Conservation (phyloP, 2,888 invertebrate genomes). For the Atrina japonica region DNA sequence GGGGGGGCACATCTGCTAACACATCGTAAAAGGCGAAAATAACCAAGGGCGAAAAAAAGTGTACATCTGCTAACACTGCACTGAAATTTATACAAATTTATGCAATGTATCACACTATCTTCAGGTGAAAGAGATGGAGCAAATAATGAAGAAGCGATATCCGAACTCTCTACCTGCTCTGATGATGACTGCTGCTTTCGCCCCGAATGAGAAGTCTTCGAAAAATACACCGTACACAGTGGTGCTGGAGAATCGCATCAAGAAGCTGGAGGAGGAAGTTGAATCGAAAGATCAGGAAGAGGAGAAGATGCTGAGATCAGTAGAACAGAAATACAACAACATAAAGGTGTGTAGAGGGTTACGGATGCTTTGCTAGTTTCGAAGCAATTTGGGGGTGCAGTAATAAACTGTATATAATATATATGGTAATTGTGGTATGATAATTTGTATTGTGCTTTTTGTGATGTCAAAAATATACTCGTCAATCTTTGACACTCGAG, state of each 20-base stretch:
- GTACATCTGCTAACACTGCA: too few relatives aligned
- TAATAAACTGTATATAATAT: too few relatives aligned
- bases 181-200: slow-evolving; percentile 77
- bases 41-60: too few relatives aligned
- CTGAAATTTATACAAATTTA: too few relatives aligned
- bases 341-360: slow-evolving; percentile 71
- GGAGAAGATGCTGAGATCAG: slow-evolving; percentile 68
- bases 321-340: slow-evolving; percentile 78
- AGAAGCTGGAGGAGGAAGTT: slow-evolving; percentile 74
- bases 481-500: too few relatives aligned
- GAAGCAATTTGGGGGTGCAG: too few relatives aligned
- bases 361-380: neutral
- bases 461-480: too few relatives aligned
- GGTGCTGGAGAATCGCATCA: slow-evolving; percentile 73
- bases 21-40: too few relatives aligned
- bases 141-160: slow-evolving; percentile 74
- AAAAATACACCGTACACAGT: slow-evolving; percentile 53
- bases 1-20: too few relatives aligned
- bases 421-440: too few relatives aligned
- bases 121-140: slow-evolving; percentile 79
- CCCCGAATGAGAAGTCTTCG: slow-evolving; percentile 45
- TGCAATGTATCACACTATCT: neutral
- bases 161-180: slow-evolving; percentile 78
- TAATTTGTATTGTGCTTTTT: too few relatives aligned
- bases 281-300: slow-evolving; percentile 75